Evolutionary conservation across 2,797 vertebrate species (phyloP).

Genomic region (Oreortyx pictus): DNA sequence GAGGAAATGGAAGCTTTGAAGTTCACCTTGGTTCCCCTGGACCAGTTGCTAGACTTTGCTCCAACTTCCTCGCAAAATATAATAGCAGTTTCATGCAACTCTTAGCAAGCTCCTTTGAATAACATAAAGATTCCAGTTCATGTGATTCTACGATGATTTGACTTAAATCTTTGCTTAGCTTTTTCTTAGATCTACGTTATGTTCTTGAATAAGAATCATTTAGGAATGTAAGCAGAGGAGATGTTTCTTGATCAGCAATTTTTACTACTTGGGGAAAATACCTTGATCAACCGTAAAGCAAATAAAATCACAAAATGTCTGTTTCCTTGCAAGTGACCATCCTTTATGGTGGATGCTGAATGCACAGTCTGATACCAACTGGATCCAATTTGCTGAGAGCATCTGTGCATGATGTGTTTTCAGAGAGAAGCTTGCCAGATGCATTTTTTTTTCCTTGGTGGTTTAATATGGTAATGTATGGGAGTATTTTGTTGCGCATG

Average conservation of each 20-base stretch:
- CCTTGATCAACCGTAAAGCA: neutral
- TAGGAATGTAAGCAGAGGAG: neutral
- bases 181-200: neutral
- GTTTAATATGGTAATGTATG: neutral
- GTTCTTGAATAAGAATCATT: neutral
- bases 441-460: neutral
- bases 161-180: neutral
- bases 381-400: neutral
- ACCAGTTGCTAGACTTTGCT: neutral
- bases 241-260: neutral
- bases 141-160: too few relatives aligned
- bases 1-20: neutral
- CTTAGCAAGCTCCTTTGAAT: neutral
- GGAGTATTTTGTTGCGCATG: conserved; percentile 27
- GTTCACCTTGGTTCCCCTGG: neutral
- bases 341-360: neutral
- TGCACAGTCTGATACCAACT: neutral
- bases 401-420: neutral
- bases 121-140: neutral
- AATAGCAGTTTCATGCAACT: neutral
- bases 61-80: neutral
- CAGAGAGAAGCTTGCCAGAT: neutral
- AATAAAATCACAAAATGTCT: neutral
- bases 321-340: neutral
- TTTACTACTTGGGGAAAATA: neutral